Evolutionary conservation across 2,797 vertebrate species (phyloP), one percentile per base, ranked within the genome.

Genomic region (Catharus ustulatus): DNA sequence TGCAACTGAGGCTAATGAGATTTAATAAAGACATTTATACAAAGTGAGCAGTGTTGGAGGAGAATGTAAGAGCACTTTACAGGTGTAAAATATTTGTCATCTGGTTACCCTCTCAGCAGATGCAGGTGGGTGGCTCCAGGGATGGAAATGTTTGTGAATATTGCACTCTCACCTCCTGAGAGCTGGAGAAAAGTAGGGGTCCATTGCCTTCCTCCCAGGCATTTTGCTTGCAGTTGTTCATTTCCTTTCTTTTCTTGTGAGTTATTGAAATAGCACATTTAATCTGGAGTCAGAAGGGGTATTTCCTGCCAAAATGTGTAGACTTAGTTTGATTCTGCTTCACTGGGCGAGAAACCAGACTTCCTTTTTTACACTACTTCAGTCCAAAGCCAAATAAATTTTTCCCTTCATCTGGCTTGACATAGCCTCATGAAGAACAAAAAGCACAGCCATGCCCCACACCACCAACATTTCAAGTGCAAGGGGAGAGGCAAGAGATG

Each of bases 251-350:
- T 82, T 62, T 63, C 71, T 75, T 90, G 3, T 6, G n/a, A 59
- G 36, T 77, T 80, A 16, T 61, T 91, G 74, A 91, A 93, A 79
- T 48, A 19, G 32, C 52, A 67, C 11, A n/a, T 77, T 84, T 67
- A 69, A 77, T 85, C 75, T 79, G 61, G 59, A 93, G 40, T 63
- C 63, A 73, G 42, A 91, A 90, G 27, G 40, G 57, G 20, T 38
- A 30, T 68, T 89, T 89, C 45, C 64, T 92, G 67, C 58, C 84
- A 79, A 42, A 84, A 14, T 49, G 9, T 32, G 22, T 58, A 75
- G 63, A 81, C 42, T 69, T 73, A 32, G 24, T 55, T 91, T 91
- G 38, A 49, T 88, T 88, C 77, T 61, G 34, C 54, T 86, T 78
- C 73, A 27, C 4, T 62, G 59, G 67, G 40, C 90, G 48, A 89